Evolutionary conservation across 2,888 invertebrate species (phyloP).

Genomic region (Vannuccia rotundouncinata): DNA sequence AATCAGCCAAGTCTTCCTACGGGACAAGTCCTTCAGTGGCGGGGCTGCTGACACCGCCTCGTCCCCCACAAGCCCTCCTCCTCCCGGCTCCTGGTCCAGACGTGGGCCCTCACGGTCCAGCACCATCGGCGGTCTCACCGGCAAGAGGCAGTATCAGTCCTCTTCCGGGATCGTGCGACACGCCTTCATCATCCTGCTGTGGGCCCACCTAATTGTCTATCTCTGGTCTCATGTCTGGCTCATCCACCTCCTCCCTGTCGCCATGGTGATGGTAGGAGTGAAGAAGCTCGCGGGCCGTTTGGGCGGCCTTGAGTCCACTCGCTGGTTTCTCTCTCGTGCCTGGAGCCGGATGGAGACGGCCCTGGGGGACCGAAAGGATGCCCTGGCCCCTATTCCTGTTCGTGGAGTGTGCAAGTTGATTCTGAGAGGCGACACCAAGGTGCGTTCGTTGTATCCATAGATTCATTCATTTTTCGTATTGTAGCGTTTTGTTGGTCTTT

Average conservation of each 20-base stretch:
- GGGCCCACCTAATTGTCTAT: constrained; percentile 73
- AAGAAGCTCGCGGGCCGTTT: constrained; percentile 32
- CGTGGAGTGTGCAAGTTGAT: constrained; percentile 69
- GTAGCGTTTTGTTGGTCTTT: background rate
- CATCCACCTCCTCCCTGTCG: constrained; percentile 69
- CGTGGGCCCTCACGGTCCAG: no score
- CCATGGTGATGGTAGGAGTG: constrained; percentile 64
- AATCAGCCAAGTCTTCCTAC: background rate
- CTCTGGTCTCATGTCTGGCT: constrained; percentile 80
- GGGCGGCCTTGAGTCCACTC: constrained; percentile 40
- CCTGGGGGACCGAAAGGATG: constrained; percentile 64
- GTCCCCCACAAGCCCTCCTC: background rate
- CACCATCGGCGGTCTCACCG: background rate
- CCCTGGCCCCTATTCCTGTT: constrained; percentile 65
- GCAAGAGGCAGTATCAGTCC: background rate
- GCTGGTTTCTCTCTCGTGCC: background rate
- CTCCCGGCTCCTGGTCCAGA: background rate
- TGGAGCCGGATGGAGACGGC: constrained; percentile 57
- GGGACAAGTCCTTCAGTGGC: background rate
- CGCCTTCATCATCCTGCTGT: constrained; percentile 61
- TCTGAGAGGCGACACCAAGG: constrained; percentile 55
- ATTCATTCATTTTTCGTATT: background rate
- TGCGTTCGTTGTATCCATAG: constrained; percentile 40
- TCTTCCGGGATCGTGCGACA: background rate
- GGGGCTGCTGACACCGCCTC: background rate